Evolutionary conservation across 2,888 invertebrate genomes (phyloP), one percentile per base, ranked within the genome.

Genomic region (Melieria omissa): DNA sequence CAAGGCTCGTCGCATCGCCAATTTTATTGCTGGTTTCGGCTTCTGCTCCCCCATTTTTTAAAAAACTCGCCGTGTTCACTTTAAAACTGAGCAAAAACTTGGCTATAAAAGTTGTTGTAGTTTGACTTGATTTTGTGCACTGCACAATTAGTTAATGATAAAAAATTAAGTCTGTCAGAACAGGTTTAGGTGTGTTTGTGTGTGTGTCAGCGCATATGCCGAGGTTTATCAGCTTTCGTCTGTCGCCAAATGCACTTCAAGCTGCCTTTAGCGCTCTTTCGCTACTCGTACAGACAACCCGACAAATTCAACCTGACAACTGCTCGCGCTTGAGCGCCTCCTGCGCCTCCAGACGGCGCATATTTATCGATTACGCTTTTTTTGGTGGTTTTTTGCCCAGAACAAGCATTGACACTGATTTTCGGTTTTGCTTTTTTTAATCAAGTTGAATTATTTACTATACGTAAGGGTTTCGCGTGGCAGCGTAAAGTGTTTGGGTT

Each of bases 281-380:
- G 29, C 29, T 29, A 29, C 29, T 29, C 29, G 29, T 3, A 29
- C 29, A 29, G 45, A 45, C 8, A 8, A 49, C 12, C 60, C 49
- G 67, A 52, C 61, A 67, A 67, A 76, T 77, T 70, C 75, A 72
- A 72, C 74, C 70, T 76, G 77, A 77, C 78, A 78, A 77, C 74
- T 77, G 74, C 75, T 77, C 75, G 76, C 76, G 76, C 77, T 80
- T 79, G 81, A 71, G 69, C 70, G 76, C 79, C 76, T 55, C 16
- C 69, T 62, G 78, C 76, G 46, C 16, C 69, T 62, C 61, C 60
- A 60, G 52, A 60, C 52, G 49, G 49, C 49, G 16, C 29, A 3
- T 29, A 60, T 60, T 67, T 60, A 60, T 60, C 57, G 41, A 60
- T 44, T 49, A 14, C 44, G 47, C 16, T 49, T 61, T 49, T 52